Evolutionary conservation across 1,140 invertebrate species (phyloP).

Genomic region (Nautilus pompilius): DNA sequence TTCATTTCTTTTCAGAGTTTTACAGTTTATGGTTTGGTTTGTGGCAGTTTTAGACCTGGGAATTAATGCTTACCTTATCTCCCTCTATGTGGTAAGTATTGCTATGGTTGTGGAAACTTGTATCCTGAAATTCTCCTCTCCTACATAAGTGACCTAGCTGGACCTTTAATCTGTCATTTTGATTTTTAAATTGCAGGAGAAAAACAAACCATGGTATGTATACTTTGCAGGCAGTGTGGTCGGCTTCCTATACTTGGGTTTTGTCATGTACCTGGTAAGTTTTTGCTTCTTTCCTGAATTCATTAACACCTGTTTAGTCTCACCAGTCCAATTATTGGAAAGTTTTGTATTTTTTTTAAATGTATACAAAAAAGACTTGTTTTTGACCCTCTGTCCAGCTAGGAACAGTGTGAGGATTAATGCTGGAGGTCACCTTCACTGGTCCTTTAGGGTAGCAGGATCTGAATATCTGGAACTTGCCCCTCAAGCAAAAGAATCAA

Average conservation of each 20-base stretch:
- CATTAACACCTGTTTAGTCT: background rate
- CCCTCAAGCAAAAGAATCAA: too few species aligned
- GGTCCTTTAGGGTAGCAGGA: too few species aligned
- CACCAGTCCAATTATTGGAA: too few species aligned
- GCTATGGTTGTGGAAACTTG: background rate
- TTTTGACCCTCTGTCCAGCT: too few species aligned
- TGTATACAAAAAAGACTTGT: too few species aligned
- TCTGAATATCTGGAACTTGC: too few species aligned
- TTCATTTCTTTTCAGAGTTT: conserved; percentile 21
- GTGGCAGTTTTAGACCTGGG: conserved; percentile 34
- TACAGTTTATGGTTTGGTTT: conserved; percentile 30
- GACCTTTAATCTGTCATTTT: background rate
- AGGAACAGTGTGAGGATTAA: too few species aligned
- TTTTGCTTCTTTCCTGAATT: background rate
- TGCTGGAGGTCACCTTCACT: too few species aligned
- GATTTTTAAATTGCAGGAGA: conserved; percentile 17
- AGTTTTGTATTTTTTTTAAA: too few species aligned
- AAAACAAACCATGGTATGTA: conserved; percentile 24
- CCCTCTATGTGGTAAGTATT: conserved; percentile 38
- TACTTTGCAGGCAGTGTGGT: conserved; percentile 23
- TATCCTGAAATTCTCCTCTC: background rate
- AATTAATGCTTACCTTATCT: conserved; percentile 34
- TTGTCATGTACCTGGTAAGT: conserved; percentile 35
- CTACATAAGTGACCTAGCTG: background rate
- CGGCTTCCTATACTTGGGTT: conserved; percentile 19